Percentiles rank a stretch among this genome's conserved stretches.
Conservation (phyloP, 2,888 invertebrate genomes). For the Agriopis marginaria region DNA sequence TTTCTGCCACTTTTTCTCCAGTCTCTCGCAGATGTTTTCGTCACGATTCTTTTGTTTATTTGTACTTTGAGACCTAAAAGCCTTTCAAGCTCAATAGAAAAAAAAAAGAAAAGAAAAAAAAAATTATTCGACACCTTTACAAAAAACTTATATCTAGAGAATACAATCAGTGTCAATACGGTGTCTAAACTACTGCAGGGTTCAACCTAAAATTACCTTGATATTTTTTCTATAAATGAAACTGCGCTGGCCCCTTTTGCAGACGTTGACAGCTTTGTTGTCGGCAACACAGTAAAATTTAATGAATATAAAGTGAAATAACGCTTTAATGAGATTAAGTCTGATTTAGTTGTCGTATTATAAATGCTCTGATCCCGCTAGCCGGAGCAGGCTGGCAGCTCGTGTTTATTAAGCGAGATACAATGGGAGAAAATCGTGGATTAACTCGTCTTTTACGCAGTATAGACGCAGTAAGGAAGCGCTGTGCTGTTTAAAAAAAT, state of each 20-base stretch:
- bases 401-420: conserved; percentile 54
- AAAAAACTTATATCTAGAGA: no score
- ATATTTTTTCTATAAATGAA: background rate
- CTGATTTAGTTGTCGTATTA: conserved; percentile 66
- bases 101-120: no score
- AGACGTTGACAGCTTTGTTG: conserved; percentile 29
- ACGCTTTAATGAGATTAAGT: conserved; percentile 62
- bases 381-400: conserved; percentile 40
- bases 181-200: background rate
- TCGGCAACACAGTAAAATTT: conserved; percentile 54
- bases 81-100: no score
- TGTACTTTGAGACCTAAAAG: no score
- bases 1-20: no score
- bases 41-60: no score
- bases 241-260: conserved; percentile 6
- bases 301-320: conserved; percentile 62
- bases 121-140: no score
- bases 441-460: conserved; percentile 28
- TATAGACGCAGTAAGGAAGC: conserved; percentile 6
- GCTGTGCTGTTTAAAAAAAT: no score
- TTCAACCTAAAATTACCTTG: background rate
- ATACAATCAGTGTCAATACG: no score
- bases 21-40: no score
- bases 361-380: conserved; percentile 73
- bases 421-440: conserved; percentile 45